Percentiles rank a stretch among this genome's conserved stretches.
These are phyloP conservation scores for Apotomis capreana DNA, from an alignment of 2,888 invertebrate genomes.

Conservation along the genomic window DNA sequence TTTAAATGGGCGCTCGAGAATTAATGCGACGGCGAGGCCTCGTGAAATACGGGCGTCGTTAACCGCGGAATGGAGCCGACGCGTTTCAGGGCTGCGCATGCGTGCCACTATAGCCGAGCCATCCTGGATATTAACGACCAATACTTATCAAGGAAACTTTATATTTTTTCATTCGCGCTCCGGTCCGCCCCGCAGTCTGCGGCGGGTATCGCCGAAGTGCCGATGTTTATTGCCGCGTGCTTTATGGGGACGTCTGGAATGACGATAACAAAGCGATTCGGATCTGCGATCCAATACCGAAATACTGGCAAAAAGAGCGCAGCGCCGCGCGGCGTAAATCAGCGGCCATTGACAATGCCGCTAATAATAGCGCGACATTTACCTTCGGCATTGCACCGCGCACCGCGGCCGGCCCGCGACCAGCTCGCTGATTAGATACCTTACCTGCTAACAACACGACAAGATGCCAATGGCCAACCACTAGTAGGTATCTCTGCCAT, in stretches of 20 bases:
- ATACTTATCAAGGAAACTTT: background rate
- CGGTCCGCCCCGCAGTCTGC: too few relatives aligned
- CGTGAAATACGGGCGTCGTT: conserved; percentile 15
- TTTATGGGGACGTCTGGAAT: conserved; percentile 24
- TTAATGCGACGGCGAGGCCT: conserved; percentile 1
- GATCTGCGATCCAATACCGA: background rate
- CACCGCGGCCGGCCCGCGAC: background rate
- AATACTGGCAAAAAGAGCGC: conserved; percentile 22
- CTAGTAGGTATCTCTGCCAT: too few relatives aligned
- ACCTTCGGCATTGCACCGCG: conserved; percentile 3
- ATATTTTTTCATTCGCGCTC: background rate
- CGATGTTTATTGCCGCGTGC: conserved; percentile 1
- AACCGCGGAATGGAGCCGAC: background rate
- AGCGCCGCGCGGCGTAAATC: conserved; percentile 21
- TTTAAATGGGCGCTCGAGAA: conserved; percentile 18
- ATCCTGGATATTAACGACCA: background rate
- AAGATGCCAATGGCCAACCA: too few relatives aligned
- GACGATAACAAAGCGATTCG: conserved; percentile 17
- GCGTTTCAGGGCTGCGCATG: background rate
- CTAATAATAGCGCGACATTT: conserved; percentile 33
- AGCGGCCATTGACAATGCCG: conserved; percentile 32
- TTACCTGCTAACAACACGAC: background rate
- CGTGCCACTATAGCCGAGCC: background rate
- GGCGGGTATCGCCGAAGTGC: background rate
- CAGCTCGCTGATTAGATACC: too few relatives aligned